Conservation (phyloP, 2,888 invertebrate species). For the Meghimatium bilineatum region DNA sequence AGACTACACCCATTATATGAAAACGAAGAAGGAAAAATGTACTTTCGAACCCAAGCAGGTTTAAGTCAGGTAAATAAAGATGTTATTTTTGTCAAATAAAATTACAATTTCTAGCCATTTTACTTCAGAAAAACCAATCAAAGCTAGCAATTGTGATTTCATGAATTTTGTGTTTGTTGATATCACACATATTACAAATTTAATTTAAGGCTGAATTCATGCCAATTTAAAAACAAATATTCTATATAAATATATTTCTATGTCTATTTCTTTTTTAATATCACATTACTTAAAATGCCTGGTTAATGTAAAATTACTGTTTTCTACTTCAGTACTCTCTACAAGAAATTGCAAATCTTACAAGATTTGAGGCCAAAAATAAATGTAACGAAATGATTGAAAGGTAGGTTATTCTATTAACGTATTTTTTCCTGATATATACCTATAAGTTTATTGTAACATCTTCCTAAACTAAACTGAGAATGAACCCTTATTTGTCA, state of each 20-base stretch:
- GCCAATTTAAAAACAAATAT: too few species aligned
- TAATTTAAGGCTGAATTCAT: too few species aligned
- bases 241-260: too few species aligned
- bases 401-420: not conserved
- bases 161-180: too few species aligned
- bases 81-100: too few species aligned
- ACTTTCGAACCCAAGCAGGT: conserved; percentile 69
- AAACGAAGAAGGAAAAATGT: conserved; percentile 70
- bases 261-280: not conserved
- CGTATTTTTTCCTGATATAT: not conserved
- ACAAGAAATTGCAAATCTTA: conserved; percentile 16
- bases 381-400: conserved; percentile 12
- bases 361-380: conserved; percentile 28
- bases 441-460: too few species aligned
- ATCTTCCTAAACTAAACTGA: too few species aligned
- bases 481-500: too few species aligned
- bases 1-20: conserved; percentile 70
- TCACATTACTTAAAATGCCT: not conserved
- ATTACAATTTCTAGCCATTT: too few species aligned
- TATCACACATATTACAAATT: too few species aligned
- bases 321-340: conserved; percentile 3
- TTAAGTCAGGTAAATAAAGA: conserved; percentile 41
- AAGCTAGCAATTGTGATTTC: too few species aligned
- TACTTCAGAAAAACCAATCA: too few species aligned
- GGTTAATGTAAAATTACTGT: not conserved